Base-by-base conservation (phyloP, 2,113 vertebrate genomes). In the Cnemophilus loriae region DNA sequence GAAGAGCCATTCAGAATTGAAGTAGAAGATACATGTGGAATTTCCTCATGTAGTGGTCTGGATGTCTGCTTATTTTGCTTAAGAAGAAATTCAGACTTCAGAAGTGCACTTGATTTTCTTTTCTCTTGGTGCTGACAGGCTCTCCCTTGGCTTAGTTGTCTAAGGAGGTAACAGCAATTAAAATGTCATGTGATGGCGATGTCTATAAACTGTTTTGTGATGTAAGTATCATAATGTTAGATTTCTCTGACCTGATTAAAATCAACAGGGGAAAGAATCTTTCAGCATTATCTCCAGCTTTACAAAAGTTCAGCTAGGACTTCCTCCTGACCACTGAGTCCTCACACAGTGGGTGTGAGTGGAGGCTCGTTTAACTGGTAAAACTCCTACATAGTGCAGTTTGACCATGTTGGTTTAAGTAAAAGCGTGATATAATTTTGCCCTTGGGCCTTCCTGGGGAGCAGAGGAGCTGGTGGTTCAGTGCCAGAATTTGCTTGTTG, bases 111-210 rank as follows among this genome's bases (percentile, higher is more conserved):
- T 70, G 71, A 71, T 93, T 95, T 90, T 91, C 76, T 87, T 92
- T 90, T 89, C 74, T 94, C 35, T 88, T 89, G 69, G 37, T 4
- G 10, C 76, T 84, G 76, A 90, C 55, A 94, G 96, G 69, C 55
- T 96, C 65, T 97, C 85, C 69, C 52, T 93, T 59, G 64, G 75
- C 70, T 94, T 96, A 89, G 65, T 84, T 95, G 59, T 93, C 55
- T 91, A 41, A 93, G 91, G 76, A 77, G 78, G 82, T 96, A 96
- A 49, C 65, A 80, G 85, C 90, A 95, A 69, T 93, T 96, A 94
- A 94, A 93, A 94, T 90, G 49, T 80, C 76, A 64, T 80, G 79
- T 96, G 89, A 84, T 9, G 6, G 79, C 1, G 3, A 68, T 81
- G 87, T 93, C 82, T 96, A 35, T 88, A 93, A 95, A 93, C 68